Evolutionary conservation across 2,797 vertebrate genomes (phyloP), one percentile per base, ranked within the genome.

Genomic region (Gobionotothen gibberifrons): DNA sequence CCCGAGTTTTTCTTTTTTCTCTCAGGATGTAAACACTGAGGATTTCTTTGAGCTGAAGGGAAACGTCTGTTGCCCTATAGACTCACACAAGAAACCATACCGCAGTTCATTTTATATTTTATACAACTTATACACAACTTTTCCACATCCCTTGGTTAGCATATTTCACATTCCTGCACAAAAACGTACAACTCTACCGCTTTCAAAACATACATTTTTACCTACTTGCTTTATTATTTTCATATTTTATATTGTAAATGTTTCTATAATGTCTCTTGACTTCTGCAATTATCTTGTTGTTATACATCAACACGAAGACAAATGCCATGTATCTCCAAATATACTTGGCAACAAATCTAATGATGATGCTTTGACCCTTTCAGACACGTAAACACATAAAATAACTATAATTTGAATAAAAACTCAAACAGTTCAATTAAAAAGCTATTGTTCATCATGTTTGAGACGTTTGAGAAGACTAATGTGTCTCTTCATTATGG

Each of bases 21-120:
- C 79, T 67, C 60, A 54, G 60, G 74, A 86, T 78, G 85, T 85
- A 87, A 89, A 88, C 75, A 87, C 64, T 72, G 53, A 16, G 56
- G 66, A 3, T 39, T 74, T 76, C 63, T 81, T 36, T 55, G 68
- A 54, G 70, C 36, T 58, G 11, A 46, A 13, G 52, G 39, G 11
- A 29, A 21, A 48, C 19, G 39, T 21, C 43, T 77, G 51, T 22
- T 40, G 42, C 59, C 9, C 54, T 48, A 1, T 16, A 54, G n/a
- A 21, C 11, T n/a, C 2, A n/a, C 6, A 40, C 15, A 47, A 0
- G 43, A 68, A 49, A 21, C 21, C 2, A 52, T 53, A 42, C 5
- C 62, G 49, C 13, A 22, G 15, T 60, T 65, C 29, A 0, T 51
- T 2, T 22, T 40, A 1, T 32, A 63, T 36, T 49, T 4, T 12